phyloP scores from a whole-genome alignment of 2,797 vertebrate species.

The Hapalemur alaotrensis region DNA sequence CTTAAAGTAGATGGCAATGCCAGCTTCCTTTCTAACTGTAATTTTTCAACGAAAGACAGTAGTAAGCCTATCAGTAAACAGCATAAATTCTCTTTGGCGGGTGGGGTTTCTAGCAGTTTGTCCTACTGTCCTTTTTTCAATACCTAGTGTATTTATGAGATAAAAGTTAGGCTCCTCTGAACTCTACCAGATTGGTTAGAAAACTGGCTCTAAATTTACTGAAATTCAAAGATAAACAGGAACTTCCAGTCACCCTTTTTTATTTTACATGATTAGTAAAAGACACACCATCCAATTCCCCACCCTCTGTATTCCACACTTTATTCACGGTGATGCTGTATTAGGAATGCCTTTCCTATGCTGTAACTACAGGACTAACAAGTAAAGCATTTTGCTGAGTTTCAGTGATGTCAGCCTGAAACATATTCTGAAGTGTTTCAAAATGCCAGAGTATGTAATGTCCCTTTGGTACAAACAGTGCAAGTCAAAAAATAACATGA shows the following conservation, averaged over 20 bases:
- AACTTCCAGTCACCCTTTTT: not conserved
- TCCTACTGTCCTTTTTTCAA: not conserved
- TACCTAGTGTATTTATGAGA: not conserved
- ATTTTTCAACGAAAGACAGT: not conserved
- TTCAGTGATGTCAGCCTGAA: slow-evolving; percentile 61
- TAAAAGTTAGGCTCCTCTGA: not conserved
- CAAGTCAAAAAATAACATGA: slow-evolving; percentile 52
- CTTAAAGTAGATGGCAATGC: not conserved
- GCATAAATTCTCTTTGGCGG: not conserved
- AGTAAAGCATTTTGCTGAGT: not conserved
- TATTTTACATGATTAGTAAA: not conserved
- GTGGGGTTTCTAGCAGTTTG: not conserved
- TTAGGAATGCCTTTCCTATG: not conserved
- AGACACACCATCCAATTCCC: not conserved
- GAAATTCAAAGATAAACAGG: slow-evolving; percentile 42
- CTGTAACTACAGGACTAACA: not conserved
- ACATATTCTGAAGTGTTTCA: slow-evolving; percentile 43
- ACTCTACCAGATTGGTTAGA: not conserved
- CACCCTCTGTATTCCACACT: not conserved
- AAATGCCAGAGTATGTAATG: slow-evolving; percentile 51
- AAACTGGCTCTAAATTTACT: not conserved
- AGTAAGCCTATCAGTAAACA: not conserved
- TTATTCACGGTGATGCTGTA: not conserved
- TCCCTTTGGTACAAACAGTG: slow-evolving; percentile 18
- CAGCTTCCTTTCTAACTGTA: not conserved